Evolutionary conservation across 2,797 vertebrate genomes (phyloP).

Genomic region (Propithecus perrieri): DNA sequence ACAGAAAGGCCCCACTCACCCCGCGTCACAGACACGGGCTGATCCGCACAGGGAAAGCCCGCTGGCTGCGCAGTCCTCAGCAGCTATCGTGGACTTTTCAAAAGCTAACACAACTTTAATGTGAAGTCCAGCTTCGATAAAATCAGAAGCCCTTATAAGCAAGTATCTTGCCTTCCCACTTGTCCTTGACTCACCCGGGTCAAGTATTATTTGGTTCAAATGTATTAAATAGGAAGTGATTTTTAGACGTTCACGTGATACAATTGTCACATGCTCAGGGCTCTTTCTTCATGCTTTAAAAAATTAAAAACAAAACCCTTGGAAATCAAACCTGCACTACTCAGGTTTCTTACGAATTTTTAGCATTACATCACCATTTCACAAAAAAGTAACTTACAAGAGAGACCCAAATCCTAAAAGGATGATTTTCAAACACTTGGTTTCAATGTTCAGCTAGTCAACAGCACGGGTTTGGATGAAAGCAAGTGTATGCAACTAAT

Average conservation of each 20-base stretch:
- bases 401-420: background rate
- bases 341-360: background rate
- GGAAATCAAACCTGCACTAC: background rate
- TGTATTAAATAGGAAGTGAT: background rate
- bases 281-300: background rate
- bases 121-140: background rate
- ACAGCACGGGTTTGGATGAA: background rate
- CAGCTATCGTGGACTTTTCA: background rate
- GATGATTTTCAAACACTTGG: background rate
- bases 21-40: background rate
- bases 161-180: background rate
- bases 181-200: background rate
- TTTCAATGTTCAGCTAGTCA: background rate
- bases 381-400: background rate
- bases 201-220: background rate
- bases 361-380: background rate
- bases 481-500: background rate
- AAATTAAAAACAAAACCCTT: background rate
- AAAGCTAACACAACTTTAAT: background rate
- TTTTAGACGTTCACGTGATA: background rate
- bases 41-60: background rate
- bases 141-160: background rate
- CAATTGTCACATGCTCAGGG: background rate
- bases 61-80: background rate
- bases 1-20: background rate